Base-by-base conservation (phyloP, 2,113 vertebrate genomes). In the Phocoena sinus region DNA sequence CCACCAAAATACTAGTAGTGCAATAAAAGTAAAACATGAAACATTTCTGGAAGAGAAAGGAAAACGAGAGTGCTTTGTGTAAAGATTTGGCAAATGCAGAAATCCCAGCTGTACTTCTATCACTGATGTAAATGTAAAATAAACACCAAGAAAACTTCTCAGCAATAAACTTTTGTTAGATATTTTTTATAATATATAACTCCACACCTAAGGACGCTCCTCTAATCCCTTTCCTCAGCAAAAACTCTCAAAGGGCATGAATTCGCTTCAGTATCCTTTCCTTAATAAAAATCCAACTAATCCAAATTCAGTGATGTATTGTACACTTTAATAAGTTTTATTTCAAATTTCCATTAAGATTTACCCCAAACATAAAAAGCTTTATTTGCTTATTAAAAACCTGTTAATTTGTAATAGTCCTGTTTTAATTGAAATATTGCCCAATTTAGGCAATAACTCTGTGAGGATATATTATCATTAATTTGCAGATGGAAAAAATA, bases 201-300 rank as follows among this genome's bases (percentile, higher is more conserved):
- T 44, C 15, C 53, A 47, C 83, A 77, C 25, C 21, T 87, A 41
- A 71, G 28, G 20, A 41, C 5, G 33, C 36, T 73, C 73, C 8
- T 79, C n/a, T 80, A 80, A 92, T 80, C 15, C 23, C 11, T 58
- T 87, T 74, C 20, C 12, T 83, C 13, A 63, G 38, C 0, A 60
- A 91, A 91, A 53, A n/a, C 18, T 25, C 28, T 31, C 76, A 60
- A 47, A 77, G 5, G 53, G 18, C 6, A 68, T 74, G 6, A 67
- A 79, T 73, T 80, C 23, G 11, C 25, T 65, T 90, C 33, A 90
- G 28, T 41, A 84, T 80, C 0, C 8, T 73, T 92, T 14, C 47
- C 38, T 97, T 90, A 92, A 77, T 93, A 77, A 96, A 95, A 96
- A 13, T 68, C 17, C 2, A 77, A 41, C n/a, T 50, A 81, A 85